Conservation (phyloP, 2,797 vertebrate genomes). For the Pseudochaenichthys georgianus region DNA sequence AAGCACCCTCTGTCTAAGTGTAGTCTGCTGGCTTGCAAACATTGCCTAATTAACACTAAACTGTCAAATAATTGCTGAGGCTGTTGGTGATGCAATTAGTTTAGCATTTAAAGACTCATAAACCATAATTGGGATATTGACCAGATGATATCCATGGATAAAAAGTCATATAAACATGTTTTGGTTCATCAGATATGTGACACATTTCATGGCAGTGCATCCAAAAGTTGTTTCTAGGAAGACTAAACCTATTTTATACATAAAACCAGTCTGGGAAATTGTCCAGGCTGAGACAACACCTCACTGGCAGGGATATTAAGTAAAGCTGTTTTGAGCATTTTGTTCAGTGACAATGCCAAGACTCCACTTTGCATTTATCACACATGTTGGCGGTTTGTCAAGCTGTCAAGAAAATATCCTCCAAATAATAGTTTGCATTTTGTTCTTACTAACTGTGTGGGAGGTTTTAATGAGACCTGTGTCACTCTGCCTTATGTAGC, state of each 20-base stretch:
- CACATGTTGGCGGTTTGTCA: not conserved
- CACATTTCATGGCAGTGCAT: not conserved
- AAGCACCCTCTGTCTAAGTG: not conserved
- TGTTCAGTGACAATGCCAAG: conserved; percentile 25
- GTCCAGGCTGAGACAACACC: conserved; percentile 14
- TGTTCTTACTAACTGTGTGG: conserved; percentile 43
- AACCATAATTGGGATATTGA: not conserved
- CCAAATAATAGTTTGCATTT: conserved; percentile 42
- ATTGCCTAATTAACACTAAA: not conserved
- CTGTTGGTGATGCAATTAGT: not conserved
- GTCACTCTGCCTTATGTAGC: conserved; percentile 45
- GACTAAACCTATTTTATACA: not conserved
- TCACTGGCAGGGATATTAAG: conserved; percentile 8
- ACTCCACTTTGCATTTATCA: conserved; percentile 24
- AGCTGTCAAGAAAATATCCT: conserved; percentile 10
- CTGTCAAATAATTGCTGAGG: not conserved
- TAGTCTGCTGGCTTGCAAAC: not conserved
- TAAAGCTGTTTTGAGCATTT: conserved; percentile 21
- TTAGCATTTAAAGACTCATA: not conserved
- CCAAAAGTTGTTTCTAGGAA: not conserved
- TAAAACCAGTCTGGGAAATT: conserved; percentile 7
- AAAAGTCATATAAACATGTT: not conserved
- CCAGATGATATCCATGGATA: not conserved
- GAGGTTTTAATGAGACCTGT: conserved; percentile 51
- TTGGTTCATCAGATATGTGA: not conserved